These are phyloP conservation scores for Babylonia areolata DNA, from an alignment of 1,140 invertebrate species.

Conservation along the genomic window DNA sequence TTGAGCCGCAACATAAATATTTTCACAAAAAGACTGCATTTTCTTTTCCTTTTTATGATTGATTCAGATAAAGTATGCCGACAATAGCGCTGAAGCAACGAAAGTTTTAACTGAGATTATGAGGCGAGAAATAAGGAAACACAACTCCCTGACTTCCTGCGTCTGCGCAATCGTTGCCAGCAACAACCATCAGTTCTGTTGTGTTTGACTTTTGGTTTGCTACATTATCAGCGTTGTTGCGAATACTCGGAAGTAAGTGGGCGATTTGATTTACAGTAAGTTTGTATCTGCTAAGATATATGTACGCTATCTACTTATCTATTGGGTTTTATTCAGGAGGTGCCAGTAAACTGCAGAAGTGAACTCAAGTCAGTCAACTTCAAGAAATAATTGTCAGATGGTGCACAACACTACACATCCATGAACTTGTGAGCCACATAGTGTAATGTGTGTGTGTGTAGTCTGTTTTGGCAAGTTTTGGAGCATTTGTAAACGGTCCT, in stretches of 20 bases:
- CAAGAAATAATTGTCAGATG: too few species aligned
- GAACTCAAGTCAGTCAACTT: too few species aligned
- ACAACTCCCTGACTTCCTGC: constrained; percentile 14
- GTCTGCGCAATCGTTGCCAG: constrained; percentile 29
- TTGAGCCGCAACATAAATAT: background rate
- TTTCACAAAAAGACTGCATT: background rate
- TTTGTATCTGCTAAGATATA: too few species aligned
- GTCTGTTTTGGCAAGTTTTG: too few species aligned
- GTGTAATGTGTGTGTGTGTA: too few species aligned
- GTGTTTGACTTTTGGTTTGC: background rate
- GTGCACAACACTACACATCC: too few species aligned
- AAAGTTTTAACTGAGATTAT: background rate
- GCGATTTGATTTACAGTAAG: too few species aligned
- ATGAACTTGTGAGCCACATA: too few species aligned
- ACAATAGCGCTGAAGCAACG: background rate
- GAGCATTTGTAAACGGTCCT: too few species aligned
- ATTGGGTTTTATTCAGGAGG: too few species aligned
- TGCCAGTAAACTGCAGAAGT: too few species aligned
- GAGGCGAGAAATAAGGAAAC: background rate
- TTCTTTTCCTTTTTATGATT: background rate
- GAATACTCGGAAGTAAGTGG: background rate
- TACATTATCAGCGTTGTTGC: background rate
- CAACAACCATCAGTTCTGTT: constrained; percentile 22
- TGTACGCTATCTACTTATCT: too few species aligned
- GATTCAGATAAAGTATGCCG: background rate